Percentiles rank a stretch among this genome's conserved stretches.
These are phyloP conservation scores for Cyclura pinguis DNA, from an alignment of 2,797 vertebrate genomes.

Conservation along the genomic window DNA sequence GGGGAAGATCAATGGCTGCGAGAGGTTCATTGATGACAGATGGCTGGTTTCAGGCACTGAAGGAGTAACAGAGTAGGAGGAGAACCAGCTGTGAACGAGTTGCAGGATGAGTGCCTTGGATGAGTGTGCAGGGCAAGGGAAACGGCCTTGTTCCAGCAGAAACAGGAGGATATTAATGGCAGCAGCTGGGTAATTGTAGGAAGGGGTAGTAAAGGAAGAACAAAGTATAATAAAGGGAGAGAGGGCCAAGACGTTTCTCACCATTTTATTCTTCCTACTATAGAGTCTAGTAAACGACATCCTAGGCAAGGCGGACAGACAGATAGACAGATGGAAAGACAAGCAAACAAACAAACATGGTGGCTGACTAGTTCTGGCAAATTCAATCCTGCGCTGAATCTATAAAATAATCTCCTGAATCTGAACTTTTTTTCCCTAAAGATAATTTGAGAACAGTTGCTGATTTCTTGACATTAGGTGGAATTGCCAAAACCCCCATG, in stretches of 20 bases:
- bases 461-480: too few species aligned
- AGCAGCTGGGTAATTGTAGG: conserved; percentile 40
- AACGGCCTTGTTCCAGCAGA: conserved; percentile 60
- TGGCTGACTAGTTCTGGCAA: neutral
- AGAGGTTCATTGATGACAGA: conserved; percentile 77
- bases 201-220: conserved; percentile 62
- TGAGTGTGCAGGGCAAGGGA: conserved; percentile 60
- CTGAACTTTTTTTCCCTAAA: neutral
- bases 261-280: conserved; percentile 56
- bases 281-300: conserved; percentile 45
- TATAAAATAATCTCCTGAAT: neutral
- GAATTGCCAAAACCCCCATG: too few species aligned
- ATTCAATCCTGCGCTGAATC: neutral
- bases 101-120: conserved; percentile 68
- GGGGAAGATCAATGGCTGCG: conserved; percentile 74
- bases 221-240: conserved; percentile 52
- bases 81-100: conserved; percentile 73
- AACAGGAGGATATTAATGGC: conserved; percentile 62
- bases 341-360: neutral
- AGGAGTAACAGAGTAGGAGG: conserved; percentile 74
- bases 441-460: neutral
- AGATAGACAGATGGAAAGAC: neutral
- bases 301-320: neutral
- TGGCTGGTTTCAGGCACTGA: conserved; percentile 75
- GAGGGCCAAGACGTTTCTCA: conserved; percentile 10